Evolutionary conservation across 2,113 vertebrate genomes (phyloP), one percentile per base, ranked within the genome.

Genomic region (Leuciscus idus): DNA sequence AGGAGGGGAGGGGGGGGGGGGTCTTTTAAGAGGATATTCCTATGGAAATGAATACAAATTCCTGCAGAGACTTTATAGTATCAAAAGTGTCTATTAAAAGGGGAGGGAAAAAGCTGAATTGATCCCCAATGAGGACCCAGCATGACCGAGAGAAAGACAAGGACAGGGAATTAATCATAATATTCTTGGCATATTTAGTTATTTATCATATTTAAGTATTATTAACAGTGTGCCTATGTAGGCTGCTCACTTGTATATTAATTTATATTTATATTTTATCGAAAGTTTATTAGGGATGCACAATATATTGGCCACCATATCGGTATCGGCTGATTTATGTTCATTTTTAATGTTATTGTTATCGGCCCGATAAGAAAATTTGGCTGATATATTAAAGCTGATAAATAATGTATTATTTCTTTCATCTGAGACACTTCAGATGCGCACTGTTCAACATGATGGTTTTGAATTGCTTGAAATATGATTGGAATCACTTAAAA

Each of bases 61-160:
- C 83, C 59, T 70, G n/a, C 68, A 15, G 17, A 23, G 19, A 57
- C 15, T 70, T 80, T 85, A 50, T 70, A 55, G 64, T 19, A 33
- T 70, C 30, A n/a, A 68, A 79, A 70, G 76, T 72, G 68, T 48
- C 19, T 76, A 64, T 77, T 84, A 83, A 72, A 33, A 12, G 36
- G 33, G 68, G 33, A 11, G 68, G 64, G 64, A 43, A 73, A 72
- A 72, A 23, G 68, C 33, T 39, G 68, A 19, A 39, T 23, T 4
- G 26, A 72, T 39, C 68, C 50, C 17, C 33, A 23, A 33, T 39
- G 33, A 23, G 33, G 68, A 23, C 8, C 12, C 59, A 7, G 17
- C 6, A 21, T 6, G 19, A 21, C 52, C 43, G 43, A 50, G 11
- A 68, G 28, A 33, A 66, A 66, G 13, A 66, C 64, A 17, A 66